Conservation (phyloP, 2,113 vertebrate genomes). For the Ardeotis arabs region DNA sequence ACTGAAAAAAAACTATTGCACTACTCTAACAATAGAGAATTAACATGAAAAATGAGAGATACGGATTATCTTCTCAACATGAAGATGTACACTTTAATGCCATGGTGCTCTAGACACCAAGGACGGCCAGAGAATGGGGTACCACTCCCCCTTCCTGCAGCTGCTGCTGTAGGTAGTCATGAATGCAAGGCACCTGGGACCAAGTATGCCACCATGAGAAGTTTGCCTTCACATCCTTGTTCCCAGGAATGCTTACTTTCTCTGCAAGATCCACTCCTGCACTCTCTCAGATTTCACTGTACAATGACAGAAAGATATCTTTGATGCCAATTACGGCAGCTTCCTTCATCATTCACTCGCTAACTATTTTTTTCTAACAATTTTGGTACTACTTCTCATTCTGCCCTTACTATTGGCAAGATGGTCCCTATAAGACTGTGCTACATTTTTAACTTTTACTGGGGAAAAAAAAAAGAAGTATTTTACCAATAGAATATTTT, state of each 20-base stretch:
- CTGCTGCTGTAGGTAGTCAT: not conserved
- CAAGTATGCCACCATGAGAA: not conserved
- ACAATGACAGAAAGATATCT: not conserved
- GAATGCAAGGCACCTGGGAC: not conserved
- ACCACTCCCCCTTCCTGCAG: not conserved
- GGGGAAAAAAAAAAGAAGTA: not conserved
- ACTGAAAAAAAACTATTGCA: not conserved
- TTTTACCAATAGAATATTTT: slow-evolving; percentile 31
- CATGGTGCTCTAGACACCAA: not conserved
- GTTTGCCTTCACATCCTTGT: not conserved
- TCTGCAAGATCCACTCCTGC: not conserved
- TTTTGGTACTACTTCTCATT: not conserved
- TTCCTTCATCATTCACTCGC: not conserved
- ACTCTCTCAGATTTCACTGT: not conserved
- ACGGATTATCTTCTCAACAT: not conserved
- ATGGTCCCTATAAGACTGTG: not conserved
- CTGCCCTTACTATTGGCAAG: not conserved
- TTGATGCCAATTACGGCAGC: not conserved
- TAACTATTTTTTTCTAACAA: not conserved
- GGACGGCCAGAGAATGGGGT: not conserved
- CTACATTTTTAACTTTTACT: not conserved
- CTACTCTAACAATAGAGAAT: not conserved
- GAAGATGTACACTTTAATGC: not conserved
- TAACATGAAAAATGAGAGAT: not conserved
- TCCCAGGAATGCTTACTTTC: not conserved